Evolutionary conservation across 2,888 invertebrate species (phyloP), one percentile per base, ranked within the genome.

Genomic region (Limnephilus marmoratus): DNA sequence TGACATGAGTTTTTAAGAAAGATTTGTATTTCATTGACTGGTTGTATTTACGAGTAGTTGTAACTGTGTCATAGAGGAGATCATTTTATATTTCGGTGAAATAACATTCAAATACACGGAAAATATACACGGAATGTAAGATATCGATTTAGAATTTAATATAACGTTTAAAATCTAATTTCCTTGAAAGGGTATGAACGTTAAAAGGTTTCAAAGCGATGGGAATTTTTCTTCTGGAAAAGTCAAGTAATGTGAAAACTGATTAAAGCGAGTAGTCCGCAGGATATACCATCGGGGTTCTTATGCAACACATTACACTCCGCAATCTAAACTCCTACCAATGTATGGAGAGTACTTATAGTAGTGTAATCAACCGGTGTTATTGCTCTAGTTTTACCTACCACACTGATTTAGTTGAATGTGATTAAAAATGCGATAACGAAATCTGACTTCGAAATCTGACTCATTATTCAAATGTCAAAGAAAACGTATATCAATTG

Each of bases 201-300:
- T 68, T n/a, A 7, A n/a, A n/a, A n/a, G 68, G 68, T 68, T 68
- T 68, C 68, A 24, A 24, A 68, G 68, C 68, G 11, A 24, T 9
- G n/a, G 68, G 24, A 68, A 68, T 68, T n/a, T 68, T 68, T 37
- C 37, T 37, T 83, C 83, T 83, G 34, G 24, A 37, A 31, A n/a
- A n/a, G 37, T 83, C 83, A n/a, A 24, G 37, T 37, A 83, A 37
- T 83, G 83, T 41, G 37, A 41, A 41, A 83, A 83, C 83, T 41
- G 83, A 83, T 83, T 83, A 34, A 83, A 83, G 37, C 83, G 24
- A 34, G 37, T 83, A 83, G 83, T 83, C 83, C 83, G 83, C 37
- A 83, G 24, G 83, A 34, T 37, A 83, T 83, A 37, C 34, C 83
- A 83, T 83, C 37, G 37, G 24, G 37, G 11, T 83, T 83, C 83